phyloP scores from a whole-genome alignment of 2,113 vertebrate species.

The Stomatorhinus ivindoensis region DNA sequence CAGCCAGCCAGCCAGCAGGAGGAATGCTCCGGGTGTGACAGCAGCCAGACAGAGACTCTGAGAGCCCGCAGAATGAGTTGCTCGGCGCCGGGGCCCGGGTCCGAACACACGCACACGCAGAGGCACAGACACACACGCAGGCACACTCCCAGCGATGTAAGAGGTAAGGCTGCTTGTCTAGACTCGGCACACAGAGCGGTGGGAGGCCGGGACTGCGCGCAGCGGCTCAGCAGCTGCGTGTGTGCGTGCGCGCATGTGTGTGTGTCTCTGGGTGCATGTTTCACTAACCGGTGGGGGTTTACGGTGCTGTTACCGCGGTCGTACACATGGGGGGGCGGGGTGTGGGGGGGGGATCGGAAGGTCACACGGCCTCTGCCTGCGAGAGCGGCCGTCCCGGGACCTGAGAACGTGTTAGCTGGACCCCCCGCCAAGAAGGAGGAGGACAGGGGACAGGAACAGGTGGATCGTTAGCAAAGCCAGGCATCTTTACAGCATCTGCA shows the following conservation, averaged over 20 bases:
- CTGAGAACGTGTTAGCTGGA: constrained; percentile 10
- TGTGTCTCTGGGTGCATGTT: not conserved
- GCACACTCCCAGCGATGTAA: constrained; percentile 41
- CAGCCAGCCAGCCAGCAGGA: not conserved
- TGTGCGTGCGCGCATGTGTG: constrained; percentile 11
- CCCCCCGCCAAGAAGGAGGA: not conserved
- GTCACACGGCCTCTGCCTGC: constrained; percentile 22
- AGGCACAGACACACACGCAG: constrained; percentile 26
- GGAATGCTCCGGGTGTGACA: constrained; percentile 49
- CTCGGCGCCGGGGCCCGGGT: constrained; percentile 51
- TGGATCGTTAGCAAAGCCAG: not conserved
- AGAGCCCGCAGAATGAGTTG: constrained; percentile 40
- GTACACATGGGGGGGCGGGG: not conserved
- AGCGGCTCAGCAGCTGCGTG: not conserved
- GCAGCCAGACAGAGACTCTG: constrained; percentile 36
- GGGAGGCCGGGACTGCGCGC: constrained; percentile 24
- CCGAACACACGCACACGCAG: constrained; percentile 32
- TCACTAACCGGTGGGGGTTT: not conserved
- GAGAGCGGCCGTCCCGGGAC: not conserved
- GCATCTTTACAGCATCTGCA: constrained; percentile 18
- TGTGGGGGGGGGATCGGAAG: constrained; percentile 27
- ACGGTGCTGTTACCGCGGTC: constrained; percentile 10
- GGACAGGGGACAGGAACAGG: constrained; percentile 5
- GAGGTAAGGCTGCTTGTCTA: constrained; percentile 52
- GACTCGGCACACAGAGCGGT: not conserved